Evolutionary conservation across 2,113 vertebrate species (phyloP), one percentile per base, ranked within the genome.

Genomic region (Myxocyprinus asiaticus): DNA sequence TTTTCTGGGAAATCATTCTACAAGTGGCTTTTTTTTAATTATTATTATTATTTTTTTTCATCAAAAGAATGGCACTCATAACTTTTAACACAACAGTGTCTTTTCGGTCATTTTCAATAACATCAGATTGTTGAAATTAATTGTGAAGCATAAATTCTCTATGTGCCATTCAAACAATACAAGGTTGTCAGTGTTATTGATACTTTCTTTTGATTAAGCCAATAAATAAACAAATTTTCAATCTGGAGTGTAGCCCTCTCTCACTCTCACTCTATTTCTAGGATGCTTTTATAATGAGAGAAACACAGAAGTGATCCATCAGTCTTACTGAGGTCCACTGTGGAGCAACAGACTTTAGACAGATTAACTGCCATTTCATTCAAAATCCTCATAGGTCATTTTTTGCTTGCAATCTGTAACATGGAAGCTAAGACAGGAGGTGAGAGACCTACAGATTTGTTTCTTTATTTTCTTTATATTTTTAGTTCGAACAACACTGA

Each of bases 291-390:
- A 71, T 59, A 64, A 33, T 63, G 43, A 55, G 17, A 79, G 78
- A 22, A 77, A 67, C 67, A 71, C 67, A 50, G 17, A 10, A 56
- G 79, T 78, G 71, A 75, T 84, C 61, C 65, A 78, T 84, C 79
- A 84, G 75, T 69, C 77, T 59, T 76, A 83, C 44, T 77, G 74
- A 72, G 63, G 62, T 83, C 58, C 47, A 76, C 66, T 47, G 66
- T 77, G 77, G 77, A 55, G 55, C 78, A 80, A 45, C 45, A 83
- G 73, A 72, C 78, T 14, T 77, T 45, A 77, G 76, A 69, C 74
- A 67, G 82, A 83, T 83, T 77, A 81, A 81, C 76, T 77, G 78
- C 74, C 63, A 72, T 77, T 83, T 81, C 67, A 77, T 77, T 77
- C 17, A 17, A 48, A 67, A 80, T 70, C 65, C 71, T 56, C 78